Evolutionary conservation across 2,888 invertebrate genomes (phyloP).

Genomic region (Cheilosia variabilis): DNA sequence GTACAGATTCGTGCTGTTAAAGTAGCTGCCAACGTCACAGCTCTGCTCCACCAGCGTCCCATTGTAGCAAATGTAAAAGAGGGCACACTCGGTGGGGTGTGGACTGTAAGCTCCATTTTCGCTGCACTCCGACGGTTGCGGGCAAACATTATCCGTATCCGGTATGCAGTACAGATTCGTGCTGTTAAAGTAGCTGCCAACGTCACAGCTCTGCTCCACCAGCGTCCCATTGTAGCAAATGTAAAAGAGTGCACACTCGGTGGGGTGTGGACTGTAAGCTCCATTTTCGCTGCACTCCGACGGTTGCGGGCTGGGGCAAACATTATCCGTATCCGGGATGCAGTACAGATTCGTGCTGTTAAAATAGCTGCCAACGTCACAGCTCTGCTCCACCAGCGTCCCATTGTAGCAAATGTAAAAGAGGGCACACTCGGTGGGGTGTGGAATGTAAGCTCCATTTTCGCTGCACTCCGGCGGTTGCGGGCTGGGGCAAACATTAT

Average conservation of each 20-base stretch:
- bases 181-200: not conserved
- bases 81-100: not conserved
- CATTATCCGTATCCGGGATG: not conserved
- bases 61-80: not conserved
- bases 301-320: not conserved
- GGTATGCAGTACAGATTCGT: not conserved
- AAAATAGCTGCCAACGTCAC: not conserved
- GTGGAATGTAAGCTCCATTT: not conserved
- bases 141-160: not conserved
- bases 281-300: not conserved
- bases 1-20: not conserved
- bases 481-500: not conserved
- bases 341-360: not conserved
- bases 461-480: not conserved
- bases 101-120: not conserved
- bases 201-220: not conserved
- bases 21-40: not conserved
- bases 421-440: not conserved
- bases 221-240: not conserved
- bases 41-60: slow-evolving; percentile 2
- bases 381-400: slow-evolving; percentile 1
- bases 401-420: not conserved
- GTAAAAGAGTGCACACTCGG: not conserved
- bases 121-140: not conserved
- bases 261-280: not conserved